Conservation (phyloP, 1,140 invertebrate species). For the Laodelphax striatellus region DNA sequence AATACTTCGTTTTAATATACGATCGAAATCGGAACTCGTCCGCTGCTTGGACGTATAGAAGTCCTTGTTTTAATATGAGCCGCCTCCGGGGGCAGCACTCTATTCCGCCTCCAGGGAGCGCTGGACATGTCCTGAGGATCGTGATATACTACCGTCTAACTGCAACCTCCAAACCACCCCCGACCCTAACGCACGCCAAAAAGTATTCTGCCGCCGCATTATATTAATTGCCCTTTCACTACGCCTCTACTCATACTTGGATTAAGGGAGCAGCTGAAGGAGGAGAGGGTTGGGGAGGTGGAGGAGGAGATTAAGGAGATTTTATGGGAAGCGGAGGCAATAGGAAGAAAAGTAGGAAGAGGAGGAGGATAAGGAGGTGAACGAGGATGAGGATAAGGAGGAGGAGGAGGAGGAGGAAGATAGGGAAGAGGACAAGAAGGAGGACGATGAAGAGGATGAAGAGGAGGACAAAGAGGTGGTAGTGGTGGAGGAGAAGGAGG, state of each 20-base stretch:
- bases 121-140: background rate
- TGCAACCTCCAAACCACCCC: background rate
- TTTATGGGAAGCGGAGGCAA: no score
- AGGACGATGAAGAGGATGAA: no score
- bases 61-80: conserved; percentile 2
- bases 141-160: background rate
- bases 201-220: background rate
- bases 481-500: no score
- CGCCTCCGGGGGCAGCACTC: no score
- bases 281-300: background rate
- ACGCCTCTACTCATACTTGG: background rate
- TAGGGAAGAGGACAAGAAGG: no score
- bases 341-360: no score
- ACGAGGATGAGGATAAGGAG: no score
- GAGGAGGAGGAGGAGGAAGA: no score
- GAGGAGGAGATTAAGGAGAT: background rate
- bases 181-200: background rate
- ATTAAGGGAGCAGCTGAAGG: background rate
- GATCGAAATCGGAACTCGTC: background rate
- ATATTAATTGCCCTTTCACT: background rate
- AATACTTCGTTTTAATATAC: conserved; percentile 6
- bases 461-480: no score
- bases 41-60: background rate
- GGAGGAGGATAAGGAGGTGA: no score
- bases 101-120: background rate